phyloP scores from a whole-genome alignment of 1,140 invertebrate species.

The Epicauta chinensis region DNA sequence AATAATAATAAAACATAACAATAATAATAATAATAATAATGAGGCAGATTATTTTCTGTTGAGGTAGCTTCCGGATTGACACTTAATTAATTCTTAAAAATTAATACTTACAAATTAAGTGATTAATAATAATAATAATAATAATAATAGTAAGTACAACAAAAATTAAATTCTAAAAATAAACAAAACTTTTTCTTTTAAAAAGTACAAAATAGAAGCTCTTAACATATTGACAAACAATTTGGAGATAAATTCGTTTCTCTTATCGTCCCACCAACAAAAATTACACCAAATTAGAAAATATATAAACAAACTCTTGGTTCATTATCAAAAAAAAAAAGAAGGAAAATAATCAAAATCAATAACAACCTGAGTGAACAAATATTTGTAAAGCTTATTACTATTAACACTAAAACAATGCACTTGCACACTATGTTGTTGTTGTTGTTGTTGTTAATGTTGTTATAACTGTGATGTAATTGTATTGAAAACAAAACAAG shows the following conservation, averaged over 20 bases:
- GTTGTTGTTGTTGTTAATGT: too few relatives aligned
- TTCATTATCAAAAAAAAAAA: constrained; percentile 6
- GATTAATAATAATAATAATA: background rate
- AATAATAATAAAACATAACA: constrained; percentile 10
- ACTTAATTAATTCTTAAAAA: background rate
- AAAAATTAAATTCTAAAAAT: constrained; percentile 6
- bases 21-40: constrained; percentile 3
- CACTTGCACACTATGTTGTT: constrained; percentile 9
- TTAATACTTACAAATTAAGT: background rate
- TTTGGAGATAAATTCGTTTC: constrained; percentile 15
- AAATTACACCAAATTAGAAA: too few relatives aligned
- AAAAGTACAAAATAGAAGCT: constrained; percentile 6
- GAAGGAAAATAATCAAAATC: constrained; percentile 8
- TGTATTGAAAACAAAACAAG: constrained; percentile 23
- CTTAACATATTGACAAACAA: background rate
- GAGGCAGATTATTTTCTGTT: constrained; percentile 20
- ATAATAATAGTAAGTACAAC: constrained; percentile 11
- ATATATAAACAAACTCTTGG: background rate
- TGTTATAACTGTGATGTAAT: too few relatives aligned
- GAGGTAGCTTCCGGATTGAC: constrained; percentile 27
- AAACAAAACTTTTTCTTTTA: too few relatives aligned
- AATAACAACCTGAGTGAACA: constrained; percentile 8
- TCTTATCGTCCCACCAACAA: too few relatives aligned
- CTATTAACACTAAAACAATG: constrained; percentile 5
- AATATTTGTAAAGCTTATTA: constrained; percentile 6